phyloP scores from a whole-genome alignment of 30 jellyfish, hydroid and myxozoan genomes.

The Hydra vulgaris region DNA sequence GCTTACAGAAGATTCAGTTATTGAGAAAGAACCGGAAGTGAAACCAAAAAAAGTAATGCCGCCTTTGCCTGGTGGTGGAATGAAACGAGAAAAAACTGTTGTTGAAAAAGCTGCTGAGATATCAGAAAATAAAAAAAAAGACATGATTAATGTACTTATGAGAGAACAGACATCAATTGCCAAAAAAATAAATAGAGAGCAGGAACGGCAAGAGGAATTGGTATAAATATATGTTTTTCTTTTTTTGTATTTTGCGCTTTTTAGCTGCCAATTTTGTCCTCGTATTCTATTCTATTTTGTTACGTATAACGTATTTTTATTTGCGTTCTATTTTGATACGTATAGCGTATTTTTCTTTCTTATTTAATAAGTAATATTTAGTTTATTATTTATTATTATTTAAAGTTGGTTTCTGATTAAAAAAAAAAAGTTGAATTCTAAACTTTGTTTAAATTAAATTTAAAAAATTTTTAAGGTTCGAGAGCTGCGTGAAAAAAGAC shows the following conservation, averaged over 20 bases:
- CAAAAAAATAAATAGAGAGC: conserved; percentile 52
- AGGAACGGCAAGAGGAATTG: conserved; percentile 75
- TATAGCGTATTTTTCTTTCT: no score
- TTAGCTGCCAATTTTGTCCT: no score
- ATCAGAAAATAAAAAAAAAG: conserved; percentile 58
- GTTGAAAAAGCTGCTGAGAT: conserved; percentile 89
- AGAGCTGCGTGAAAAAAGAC: conserved; percentile 51
- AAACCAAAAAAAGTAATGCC: conserved; percentile 52
- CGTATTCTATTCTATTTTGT: no score
- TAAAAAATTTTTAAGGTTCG: conserved; percentile 40
- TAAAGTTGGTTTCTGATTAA: not conserved
- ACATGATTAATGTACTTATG: conserved; percentile 61
- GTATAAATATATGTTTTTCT: conserved; percentile 9
- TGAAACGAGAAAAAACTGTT: conserved; percentile 85
- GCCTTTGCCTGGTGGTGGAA: conserved; percentile 71
- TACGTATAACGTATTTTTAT: not conserved
- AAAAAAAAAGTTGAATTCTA: not conserved
- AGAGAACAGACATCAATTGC: conserved; percentile 82
- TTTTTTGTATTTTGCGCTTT: not conserved
- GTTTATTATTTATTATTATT: no score
- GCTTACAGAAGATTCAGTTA: not conserved
- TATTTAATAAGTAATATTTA: no score
- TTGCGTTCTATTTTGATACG: no score
- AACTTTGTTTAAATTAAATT: no score
- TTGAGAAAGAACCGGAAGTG: conserved; percentile 25